Conservation (phyloP, 2,888 invertebrate species). For the Polydrusus pterygomalis region DNA sequence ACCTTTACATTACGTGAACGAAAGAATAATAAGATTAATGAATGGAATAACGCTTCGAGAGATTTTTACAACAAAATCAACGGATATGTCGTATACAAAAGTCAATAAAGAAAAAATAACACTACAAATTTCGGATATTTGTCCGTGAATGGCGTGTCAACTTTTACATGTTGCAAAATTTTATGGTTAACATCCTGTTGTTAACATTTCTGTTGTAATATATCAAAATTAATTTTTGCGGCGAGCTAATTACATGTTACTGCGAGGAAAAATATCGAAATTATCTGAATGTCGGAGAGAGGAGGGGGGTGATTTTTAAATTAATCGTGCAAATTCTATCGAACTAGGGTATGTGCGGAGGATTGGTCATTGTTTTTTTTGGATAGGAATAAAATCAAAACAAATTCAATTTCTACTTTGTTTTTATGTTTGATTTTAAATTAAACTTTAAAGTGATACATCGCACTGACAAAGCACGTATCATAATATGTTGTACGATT, state of each 20-base stretch:
- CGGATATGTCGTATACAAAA: constrained; percentile 44
- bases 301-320: neutral
- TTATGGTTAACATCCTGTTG: constrained; percentile 53
- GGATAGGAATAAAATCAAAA: no score
- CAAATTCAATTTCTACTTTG: no score
- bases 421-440: no score
- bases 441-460: no score
- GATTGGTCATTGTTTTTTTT: no score
- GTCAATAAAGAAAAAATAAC: constrained; percentile 51
- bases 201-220: constrained; percentile 53
- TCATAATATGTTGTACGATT: no score
- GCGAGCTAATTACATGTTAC: constrained; percentile 37
- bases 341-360: no score
- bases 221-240: constrained; percentile 49
- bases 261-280: neutral
- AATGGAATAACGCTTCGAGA: constrained; percentile 16
- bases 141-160: constrained; percentile 48
- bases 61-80: constrained; percentile 26
- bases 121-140: constrained; percentile 52
- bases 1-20: neutral
- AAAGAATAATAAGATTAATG: constrained; percentile 18
- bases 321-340: neutral
- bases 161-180: constrained; percentile 50
- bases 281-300: neutral
- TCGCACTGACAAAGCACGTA: no score